phyloP scores from a whole-genome alignment of 2,113 vertebrate species.

The Lampris incognitus region DNA sequence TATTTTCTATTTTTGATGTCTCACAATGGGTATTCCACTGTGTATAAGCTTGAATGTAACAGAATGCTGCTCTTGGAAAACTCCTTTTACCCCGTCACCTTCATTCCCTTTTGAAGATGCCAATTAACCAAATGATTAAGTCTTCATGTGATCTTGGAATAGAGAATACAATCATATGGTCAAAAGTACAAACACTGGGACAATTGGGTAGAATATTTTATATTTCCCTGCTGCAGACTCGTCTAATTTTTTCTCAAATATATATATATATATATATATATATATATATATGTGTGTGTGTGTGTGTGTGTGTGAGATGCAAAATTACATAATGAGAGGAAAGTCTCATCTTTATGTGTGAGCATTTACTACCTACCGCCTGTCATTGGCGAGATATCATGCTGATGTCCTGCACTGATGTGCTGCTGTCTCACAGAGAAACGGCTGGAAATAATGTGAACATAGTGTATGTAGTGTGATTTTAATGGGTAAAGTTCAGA shows the following conservation, averaged over 20 bases:
- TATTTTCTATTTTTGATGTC: not conserved
- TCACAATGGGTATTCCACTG: slow-evolving; percentile 16
- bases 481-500: too few species aligned
- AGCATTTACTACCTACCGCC: too few species aligned
- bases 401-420: too few species aligned
- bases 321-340: too few species aligned
- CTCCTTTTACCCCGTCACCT: not conserved
- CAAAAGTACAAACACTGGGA: not conserved
- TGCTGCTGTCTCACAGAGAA: too few species aligned
- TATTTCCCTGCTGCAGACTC: not conserved
- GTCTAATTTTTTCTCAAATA: slow-evolving; percentile 1
- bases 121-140: slow-evolving; percentile 33
- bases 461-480: too few species aligned
- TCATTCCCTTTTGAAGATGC: slow-evolving; percentile 36
- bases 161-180: slow-evolving; percentile 41
- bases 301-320: too few species aligned
- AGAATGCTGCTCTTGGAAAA: slow-evolving; percentile 59
- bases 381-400: too few species aligned
- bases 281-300: too few species aligned
- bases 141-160: slow-evolving; percentile 29
- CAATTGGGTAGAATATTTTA: not conserved
- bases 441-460: too few species aligned
- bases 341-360: too few species aligned
- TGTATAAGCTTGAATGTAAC: slow-evolving; percentile 68
- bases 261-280: too few species aligned